phyloP scores from a whole-genome alignment of 1,140 invertebrate species.

The Drosophila lacteicornis region DNA sequence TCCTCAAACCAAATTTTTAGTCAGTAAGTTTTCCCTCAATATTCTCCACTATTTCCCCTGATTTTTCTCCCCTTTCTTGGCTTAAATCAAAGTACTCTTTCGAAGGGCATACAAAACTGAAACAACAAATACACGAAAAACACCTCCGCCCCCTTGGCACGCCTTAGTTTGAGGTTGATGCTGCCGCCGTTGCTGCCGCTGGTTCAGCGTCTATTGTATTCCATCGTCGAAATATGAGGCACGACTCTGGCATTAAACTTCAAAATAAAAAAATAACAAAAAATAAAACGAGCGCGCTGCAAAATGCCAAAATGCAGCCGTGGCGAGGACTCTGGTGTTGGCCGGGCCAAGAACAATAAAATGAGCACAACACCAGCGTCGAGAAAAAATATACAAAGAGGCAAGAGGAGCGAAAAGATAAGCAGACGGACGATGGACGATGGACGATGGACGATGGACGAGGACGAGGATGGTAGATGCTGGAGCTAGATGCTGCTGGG shows the following conservation, averaged over 20 bases:
- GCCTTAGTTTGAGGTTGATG: conserved; percentile 46
- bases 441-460: conserved; percentile 41
- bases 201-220: conserved; percentile 72
- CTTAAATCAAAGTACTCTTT: conserved; percentile 1
- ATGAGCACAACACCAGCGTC: conserved; percentile 43
- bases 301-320: conserved; percentile 80
- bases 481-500: conserved; percentile 48
- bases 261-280: conserved; percentile 54
- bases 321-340: conserved; percentile 69
- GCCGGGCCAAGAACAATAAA: conserved; percentile 81
- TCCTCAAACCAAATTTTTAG: not conserved
- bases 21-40: not conserved
- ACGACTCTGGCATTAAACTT: conserved; percentile 83
- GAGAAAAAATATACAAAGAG: conserved; percentile 17
- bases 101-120: conserved; percentile 25
- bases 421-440: conserved; percentile 61
- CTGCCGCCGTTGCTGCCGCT: conserved; percentile 14
- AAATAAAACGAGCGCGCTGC: conserved; percentile 71
- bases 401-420: conserved; percentile 59
- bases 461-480: conserved; percentile 12
- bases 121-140: conserved; percentile 44
- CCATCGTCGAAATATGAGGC: conserved; percentile 83
- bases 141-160: conserved; percentile 79
- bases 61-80: not conserved
- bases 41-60: not conserved